phyloP scores from a whole-genome alignment of 2,113 vertebrate genomes.

The Mungos mungo region DNA sequence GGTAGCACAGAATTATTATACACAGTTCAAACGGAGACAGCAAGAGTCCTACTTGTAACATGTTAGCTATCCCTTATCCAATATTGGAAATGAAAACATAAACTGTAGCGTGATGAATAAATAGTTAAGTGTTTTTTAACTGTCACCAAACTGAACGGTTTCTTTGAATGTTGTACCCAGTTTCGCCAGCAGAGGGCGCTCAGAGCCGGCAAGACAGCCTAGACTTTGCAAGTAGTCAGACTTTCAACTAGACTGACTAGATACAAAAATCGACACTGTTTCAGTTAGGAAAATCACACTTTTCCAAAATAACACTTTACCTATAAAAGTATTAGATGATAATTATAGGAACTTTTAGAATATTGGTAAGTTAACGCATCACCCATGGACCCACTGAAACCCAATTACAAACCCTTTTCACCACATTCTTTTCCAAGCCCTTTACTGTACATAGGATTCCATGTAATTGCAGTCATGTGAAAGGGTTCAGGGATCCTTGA shows the following conservation, averaged over 20 bases:
- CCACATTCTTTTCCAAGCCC: not conserved
- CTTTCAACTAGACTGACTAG: not conserved
- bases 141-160: not conserved
- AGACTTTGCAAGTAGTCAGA: not conserved
- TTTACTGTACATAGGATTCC: not conserved
- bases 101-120: not conserved
- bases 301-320: not conserved
- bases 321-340: not conserved
- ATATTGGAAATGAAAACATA: not conserved
- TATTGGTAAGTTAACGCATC: not conserved
- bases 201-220: not conserved
- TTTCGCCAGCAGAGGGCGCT: conserved; percentile 62
- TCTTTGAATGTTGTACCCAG: not conserved
- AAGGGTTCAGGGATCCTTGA: not conserved
- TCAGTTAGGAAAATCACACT: not conserved
- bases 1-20: not conserved
- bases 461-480: not conserved
- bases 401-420: not conserved
- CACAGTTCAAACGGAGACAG: not conserved
- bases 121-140: not conserved
- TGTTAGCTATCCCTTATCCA: not conserved
- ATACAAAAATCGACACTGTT: not conserved
- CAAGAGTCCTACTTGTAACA: not conserved
- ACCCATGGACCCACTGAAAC: not conserved
- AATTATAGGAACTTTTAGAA: not conserved